Evolutionary conservation across 2,797 vertebrate species (phyloP).

Genomic region (Podargus strigoides): DNA sequence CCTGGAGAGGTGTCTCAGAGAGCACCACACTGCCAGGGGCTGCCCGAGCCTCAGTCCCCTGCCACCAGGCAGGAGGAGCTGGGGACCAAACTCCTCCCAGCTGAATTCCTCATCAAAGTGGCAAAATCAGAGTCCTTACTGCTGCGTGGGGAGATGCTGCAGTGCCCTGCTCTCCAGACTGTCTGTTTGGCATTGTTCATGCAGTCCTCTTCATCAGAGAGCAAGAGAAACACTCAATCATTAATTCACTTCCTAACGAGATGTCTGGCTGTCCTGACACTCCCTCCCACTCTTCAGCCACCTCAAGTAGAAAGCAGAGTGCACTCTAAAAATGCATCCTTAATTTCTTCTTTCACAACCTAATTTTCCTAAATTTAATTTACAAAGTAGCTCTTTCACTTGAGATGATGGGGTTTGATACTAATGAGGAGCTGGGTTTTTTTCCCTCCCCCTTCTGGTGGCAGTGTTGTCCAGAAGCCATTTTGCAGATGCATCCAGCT

Average conservation of each 20-base stretch:
- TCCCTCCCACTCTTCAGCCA: slow-evolving; percentile 17
- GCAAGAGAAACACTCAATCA: neutral
- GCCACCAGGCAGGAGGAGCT: neutral
- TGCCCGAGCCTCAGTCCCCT: neutral
- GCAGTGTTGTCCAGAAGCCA: neutral
- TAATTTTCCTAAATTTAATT: neutral
- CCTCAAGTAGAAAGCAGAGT: neutral
- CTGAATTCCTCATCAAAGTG: neutral
- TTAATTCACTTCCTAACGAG: slow-evolving; percentile 9
- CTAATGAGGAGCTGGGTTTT: neutral
- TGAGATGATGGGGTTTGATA: neutral
- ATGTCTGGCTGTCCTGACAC: slow-evolving; percentile 18
- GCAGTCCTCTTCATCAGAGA: neutral
- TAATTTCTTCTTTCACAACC: slow-evolving; percentile 19
- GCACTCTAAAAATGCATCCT: neutral
- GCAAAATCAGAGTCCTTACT: neutral
- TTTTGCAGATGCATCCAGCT: neutral
- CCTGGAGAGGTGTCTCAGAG: neutral
- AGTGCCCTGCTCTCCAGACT: neutral
- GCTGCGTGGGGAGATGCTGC: neutral
- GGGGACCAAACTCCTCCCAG: neutral
- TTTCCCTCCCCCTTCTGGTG: neutral
- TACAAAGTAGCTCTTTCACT: neutral
- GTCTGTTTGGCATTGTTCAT: neutral
- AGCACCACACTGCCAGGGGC: too few species aligned